Base-by-base conservation (phyloP, 92 coral and sea anemone genomes). In the Diadumene lineata region DNA sequence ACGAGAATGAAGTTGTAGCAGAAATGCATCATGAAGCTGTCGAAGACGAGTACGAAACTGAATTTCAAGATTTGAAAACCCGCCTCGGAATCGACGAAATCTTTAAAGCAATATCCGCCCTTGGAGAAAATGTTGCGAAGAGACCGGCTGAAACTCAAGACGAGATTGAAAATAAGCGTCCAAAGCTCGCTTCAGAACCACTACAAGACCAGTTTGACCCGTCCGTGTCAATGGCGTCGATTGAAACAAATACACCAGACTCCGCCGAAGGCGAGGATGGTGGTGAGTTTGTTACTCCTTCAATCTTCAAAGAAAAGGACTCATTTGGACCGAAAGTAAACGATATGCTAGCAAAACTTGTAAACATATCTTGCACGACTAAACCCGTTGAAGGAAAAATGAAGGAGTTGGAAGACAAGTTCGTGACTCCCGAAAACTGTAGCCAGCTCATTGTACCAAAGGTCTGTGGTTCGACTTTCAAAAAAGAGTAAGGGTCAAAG, bases 341-440 rank as follows among this genome's bases (percentile, higher is more conserved):
- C 75, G 60, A 22, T 27, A 70, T 43, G 50, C 18, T 66, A 55
- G 71, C 71, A 24, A 66, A 66, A 15, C 71, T 28, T 19, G 50
- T 55, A 1, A 70, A 70, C 29, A 9, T 28, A 25, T 61, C 75
- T 7, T 2, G 75, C 33, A 38, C 53, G 23, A 70, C 75, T 10
- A 70, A 50, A 27, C 75, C 75, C 11, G 62, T 70, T 15, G 61
- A 70, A 16, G 75, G 75, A 18, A 70, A 70, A 50, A 48, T 66
- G 50, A 66, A 66, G 43, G 72, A 34, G 7, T 18, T 66, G 7
- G 72, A 66, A 21, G 55, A 34, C 34, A 66, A 66, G 38, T 66
- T 34, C 19, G 19, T 34, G 1, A 66, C 28, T 26, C 56, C 72
- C 7, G 58, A 43, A 50, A 50, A 69, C 26, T 69, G 74, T 26